These are phyloP conservation scores for Gymnosoma rotundatum DNA, from an alignment of 2,888 invertebrate genomes.

Conservation along the genomic window DNA sequence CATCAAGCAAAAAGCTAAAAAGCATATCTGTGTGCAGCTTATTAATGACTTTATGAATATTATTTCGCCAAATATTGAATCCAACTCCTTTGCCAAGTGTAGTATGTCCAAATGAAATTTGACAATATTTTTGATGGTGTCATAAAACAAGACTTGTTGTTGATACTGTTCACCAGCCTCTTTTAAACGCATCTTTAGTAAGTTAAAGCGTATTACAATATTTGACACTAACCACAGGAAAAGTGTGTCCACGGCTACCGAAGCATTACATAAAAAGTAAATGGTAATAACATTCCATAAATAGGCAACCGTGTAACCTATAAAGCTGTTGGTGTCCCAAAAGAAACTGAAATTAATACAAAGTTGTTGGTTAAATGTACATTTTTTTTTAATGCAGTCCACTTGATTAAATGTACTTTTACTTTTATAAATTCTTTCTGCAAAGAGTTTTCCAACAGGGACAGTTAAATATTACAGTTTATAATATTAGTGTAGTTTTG, in stretches of 20 bases:
- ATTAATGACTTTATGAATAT: slow-evolving; percentile 49
- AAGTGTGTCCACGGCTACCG: slow-evolving; percentile 29
- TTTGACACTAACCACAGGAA: slow-evolving; percentile 36
- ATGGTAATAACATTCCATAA: neutral
- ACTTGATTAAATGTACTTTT: too few relatives aligned
- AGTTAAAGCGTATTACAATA: slow-evolving; percentile 23
- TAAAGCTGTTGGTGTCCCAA: slow-evolving; percentile 7
- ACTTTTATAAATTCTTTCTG: too few relatives aligned
- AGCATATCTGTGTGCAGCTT: slow-evolving; percentile 54
- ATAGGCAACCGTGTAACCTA: slow-evolving; percentile 9
- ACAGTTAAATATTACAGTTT: too few relatives aligned
- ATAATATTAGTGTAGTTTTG: too few relatives aligned
- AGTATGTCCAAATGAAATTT: slow-evolving; percentile 34
- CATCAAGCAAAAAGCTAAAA: slow-evolving; percentile 41
- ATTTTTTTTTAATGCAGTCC: too few relatives aligned
- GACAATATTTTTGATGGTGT: slow-evolving; percentile 2
- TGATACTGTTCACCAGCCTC: neutral
- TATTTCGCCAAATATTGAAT: slow-evolving; percentile 49
- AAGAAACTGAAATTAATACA: slow-evolving; percentile 11
- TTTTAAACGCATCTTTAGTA: slow-evolving; percentile 33
- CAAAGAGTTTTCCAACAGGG: too few relatives aligned
- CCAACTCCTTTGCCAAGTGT: slow-evolving; percentile 35
- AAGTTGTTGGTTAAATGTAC: neutral
- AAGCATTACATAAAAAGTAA: slow-evolving; percentile 17
- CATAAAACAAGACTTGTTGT: neutral